Evolutionary conservation across 2,797 vertebrate species (phyloP).

Genomic region (Squalus acanthias): DNA sequence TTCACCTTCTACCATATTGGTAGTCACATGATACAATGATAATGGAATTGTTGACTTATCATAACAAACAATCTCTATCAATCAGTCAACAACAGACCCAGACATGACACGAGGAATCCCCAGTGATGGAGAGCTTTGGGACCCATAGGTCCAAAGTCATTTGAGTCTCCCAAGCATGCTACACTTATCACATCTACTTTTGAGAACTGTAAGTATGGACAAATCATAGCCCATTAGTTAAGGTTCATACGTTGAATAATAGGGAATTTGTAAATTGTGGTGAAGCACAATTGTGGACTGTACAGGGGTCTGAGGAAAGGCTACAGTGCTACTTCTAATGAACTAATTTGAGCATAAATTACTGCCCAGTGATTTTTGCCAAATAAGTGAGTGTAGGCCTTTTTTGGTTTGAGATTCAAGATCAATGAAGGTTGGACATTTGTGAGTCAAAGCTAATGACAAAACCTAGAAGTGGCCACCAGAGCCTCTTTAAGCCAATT

Average conservation of each 20-base stretch:
- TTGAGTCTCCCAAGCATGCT: no score
- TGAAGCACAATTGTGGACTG: no score
- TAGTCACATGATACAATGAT: no score
- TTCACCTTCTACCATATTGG: no score
- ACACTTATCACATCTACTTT: neutral
- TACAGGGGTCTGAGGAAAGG: neutral
- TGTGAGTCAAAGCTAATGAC: neutral
- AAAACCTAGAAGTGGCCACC: neutral
- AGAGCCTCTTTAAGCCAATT: neutral
- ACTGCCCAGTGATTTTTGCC: neutral
- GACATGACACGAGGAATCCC: no score
- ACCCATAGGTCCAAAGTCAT: no score
- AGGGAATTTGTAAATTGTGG: neutral
- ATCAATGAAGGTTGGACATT: neutral
- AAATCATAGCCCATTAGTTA: neutral
- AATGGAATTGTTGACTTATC: no score
- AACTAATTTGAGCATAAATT: neutral
- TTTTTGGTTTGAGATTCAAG: neutral
- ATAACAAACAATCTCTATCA: no score
- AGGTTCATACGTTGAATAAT: neutral
- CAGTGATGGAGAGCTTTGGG: no score
- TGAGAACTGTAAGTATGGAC: neutral
- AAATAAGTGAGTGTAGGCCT: neutral
- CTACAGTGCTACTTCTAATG: neutral
- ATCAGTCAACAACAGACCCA: no score